Evolutionary conservation across 2,113 vertebrate genomes (phyloP), one percentile per base, ranked within the genome.

Genomic region (Pseudorectes ferrugineus): DNA sequence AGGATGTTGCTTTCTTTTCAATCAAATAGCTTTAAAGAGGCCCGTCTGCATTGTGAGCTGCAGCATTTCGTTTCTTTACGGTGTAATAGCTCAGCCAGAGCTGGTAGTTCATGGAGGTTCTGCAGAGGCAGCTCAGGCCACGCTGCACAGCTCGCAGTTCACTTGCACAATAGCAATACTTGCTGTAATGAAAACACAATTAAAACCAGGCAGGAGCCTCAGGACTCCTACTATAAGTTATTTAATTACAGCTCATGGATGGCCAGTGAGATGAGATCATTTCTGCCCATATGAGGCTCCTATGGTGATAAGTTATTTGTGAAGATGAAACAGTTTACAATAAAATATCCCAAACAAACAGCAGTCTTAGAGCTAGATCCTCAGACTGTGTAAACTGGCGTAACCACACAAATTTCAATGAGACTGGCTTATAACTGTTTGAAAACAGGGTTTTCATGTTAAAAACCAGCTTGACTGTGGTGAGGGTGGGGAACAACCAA

Each of bases 181-280:
- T 75, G 43, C 89, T 77, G 55, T 86, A 90, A 93, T 94, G 92
- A 94, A 88, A 90, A 71, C 81, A 55, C 75, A 83, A 57, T 95
- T 85, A 80, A 95, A 93, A 70, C 21, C 55, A 93, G 51, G 43
- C 85, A 67, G 78, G 63, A 88, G 74, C 78, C 75, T 91, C 87
- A 85, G 84, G 66, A 62, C 61, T 92, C 63, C 51, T 80, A 35
- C 92, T 92, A 43, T 58, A 94, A 83, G 67, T 88, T 91, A 94
- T 83, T 95, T 83, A 83, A 96, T 89, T 94, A 88, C 26, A 71
- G 40, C 74, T 89, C 63, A 52, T 52, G 75, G 88, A 77, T 61
- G 81, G 68, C 65, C 74, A 33, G 43, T 71, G 72, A 52, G 78
- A 88, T 85, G 72, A 91, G 58, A 51, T 76, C 14, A 48, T 88